phyloP scores from a whole-genome alignment of 2,888 invertebrate genomes.

The Microdon myrmicae region DNA sequence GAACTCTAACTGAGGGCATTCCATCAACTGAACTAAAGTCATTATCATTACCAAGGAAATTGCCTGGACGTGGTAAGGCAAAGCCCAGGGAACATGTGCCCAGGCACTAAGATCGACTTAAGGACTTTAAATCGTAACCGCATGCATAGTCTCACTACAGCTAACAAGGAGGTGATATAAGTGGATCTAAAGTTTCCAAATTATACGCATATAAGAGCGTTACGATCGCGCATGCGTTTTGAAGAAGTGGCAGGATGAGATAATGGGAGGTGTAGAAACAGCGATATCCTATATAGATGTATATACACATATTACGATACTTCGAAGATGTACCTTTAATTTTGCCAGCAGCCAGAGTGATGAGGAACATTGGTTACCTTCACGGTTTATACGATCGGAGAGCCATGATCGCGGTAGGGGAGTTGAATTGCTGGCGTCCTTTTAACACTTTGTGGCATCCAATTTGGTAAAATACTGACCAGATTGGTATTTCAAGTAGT shows the following conservation, averaged over 20 bases:
- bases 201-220: constrained; percentile 37
- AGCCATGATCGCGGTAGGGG: constrained; percentile 11
- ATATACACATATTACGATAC: constrained; percentile 24
- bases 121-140: constrained; percentile 25
- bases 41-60: constrained; percentile 51
- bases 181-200: constrained; percentile 59
- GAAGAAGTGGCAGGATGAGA: not conserved
- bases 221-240: constrained; percentile 3
- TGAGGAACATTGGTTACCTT: constrained; percentile 12
- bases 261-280: not conserved
- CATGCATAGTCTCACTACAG: constrained; percentile 1
- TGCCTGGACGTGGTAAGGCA: constrained; percentile 16
- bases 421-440: constrained; percentile 57
- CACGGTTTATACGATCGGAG: constrained; percentile 1
- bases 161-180: constrained; percentile 68
- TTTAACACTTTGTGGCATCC: constrained; percentile 67
- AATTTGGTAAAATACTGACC: constrained; percentile 65
- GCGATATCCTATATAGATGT: constrained; percentile 9
- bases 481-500: constrained; percentile 44
- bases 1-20: constrained; percentile 45
- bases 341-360: constrained; percentile 19
- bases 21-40: constrained; percentile 38
- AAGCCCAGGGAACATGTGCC: not conserved
- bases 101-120: constrained; percentile 20
- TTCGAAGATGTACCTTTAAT: constrained; percentile 46